phyloP scores from a whole-genome alignment of 2,888 invertebrate genomes.

The Cephus runcator region DNA sequence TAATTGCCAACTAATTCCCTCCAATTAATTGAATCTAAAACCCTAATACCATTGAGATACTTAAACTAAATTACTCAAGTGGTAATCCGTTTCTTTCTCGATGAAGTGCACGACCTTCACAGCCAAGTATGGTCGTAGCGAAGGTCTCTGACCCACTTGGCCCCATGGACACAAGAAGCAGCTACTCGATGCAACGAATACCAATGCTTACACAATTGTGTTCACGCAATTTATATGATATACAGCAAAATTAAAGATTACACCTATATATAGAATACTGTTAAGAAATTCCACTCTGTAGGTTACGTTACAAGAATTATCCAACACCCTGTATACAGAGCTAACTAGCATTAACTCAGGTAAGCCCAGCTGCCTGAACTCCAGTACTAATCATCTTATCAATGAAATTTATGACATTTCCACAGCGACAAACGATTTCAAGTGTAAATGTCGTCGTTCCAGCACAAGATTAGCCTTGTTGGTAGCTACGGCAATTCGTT shows the following conservation, averaged over 20 bases:
- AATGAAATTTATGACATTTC: constrained; percentile 6
- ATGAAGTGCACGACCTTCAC: constrained; percentile 50
- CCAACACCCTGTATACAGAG: background rate
- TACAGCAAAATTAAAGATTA: background rate
- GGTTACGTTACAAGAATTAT: background rate
- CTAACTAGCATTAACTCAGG: background rate
- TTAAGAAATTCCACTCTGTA: background rate
- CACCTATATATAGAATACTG: background rate
- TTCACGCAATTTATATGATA: background rate
- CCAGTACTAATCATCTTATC: constrained; percentile 11
- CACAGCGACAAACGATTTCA: background rate
- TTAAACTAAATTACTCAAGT: background rate
- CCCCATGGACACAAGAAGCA: constrained; percentile 1
- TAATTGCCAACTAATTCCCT: background rate
- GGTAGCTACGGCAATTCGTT: background rate
- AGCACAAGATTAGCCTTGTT: background rate
- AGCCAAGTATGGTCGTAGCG: constrained; percentile 42
- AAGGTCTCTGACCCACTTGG: constrained; percentile 53
- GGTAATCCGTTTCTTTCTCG: constrained; percentile 48
- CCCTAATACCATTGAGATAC: background rate
- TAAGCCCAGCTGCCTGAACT: background rate
- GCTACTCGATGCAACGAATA: background rate
- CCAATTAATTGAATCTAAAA: background rate
- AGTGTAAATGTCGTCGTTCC: background rate
- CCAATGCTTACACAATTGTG: background rate